These are phyloP conservation scores for Okamejei kenojei DNA, from an alignment of 2,797 vertebrate genomes.

Conservation along the genomic window DNA sequence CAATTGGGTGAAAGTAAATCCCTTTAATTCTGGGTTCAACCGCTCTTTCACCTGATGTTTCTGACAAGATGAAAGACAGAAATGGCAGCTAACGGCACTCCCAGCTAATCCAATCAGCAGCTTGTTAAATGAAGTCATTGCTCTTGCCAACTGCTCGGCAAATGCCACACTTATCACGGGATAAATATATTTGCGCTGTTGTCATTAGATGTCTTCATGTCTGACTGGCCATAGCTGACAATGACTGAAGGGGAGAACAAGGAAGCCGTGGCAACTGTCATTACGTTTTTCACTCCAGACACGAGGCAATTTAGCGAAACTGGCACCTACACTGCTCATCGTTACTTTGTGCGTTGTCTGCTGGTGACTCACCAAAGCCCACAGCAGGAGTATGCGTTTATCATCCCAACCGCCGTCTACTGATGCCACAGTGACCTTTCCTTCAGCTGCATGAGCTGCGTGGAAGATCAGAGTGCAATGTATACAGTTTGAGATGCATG, in stretches of 20 bases:
- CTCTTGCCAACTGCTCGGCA: not conserved
- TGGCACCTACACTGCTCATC: not conserved
- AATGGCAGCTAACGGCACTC: not conserved
- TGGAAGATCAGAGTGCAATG: not conserved
- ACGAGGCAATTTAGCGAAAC: not conserved
- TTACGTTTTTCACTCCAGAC: not conserved
- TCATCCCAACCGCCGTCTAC: not conserved
- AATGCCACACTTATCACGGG: not conserved
- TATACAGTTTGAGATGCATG: not conserved
- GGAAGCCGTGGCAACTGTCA: not conserved
- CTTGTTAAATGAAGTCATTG: not conserved
- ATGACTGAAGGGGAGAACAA: not conserved
- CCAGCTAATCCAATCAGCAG: not conserved
- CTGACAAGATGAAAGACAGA: not conserved
- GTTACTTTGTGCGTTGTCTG: not conserved
- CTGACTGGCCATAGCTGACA: not conserved
- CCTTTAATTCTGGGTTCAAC: not conserved
- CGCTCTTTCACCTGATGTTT: not conserved
- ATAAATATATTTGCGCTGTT: not conserved
- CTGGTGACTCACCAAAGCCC: not conserved
- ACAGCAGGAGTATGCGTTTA: not conserved
- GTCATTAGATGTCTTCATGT: not conserved
- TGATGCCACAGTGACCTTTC: not conserved
- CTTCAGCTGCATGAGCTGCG: not conserved
- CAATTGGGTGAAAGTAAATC: not conserved